Evolutionary conservation across 2,888 invertebrate species (phyloP).

Genomic region (Cremastinae sp.): DNA sequence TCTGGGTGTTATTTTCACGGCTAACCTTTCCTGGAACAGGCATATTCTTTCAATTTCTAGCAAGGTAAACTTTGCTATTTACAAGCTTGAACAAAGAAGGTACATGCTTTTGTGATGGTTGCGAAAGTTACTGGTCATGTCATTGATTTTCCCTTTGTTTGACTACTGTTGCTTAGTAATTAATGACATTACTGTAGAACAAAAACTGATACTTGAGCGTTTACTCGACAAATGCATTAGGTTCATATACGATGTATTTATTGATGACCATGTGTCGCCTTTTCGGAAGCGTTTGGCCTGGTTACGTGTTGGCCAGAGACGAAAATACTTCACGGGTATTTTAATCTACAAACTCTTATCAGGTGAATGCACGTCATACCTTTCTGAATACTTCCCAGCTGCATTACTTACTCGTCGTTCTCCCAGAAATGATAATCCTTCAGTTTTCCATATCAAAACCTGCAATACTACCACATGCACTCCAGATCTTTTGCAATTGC

Average conservation of each 20-base stretch:
- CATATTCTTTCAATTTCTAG: conserved; percentile 2
- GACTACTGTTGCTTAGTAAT: conserved; percentile 43
- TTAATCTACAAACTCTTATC: too few relatives aligned
- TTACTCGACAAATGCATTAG: not conserved
- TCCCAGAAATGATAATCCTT: too few relatives aligned
- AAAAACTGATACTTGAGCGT: conserved; percentile 31
- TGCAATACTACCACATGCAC: too few relatives aligned
- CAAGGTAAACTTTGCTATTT: conserved; percentile 20
- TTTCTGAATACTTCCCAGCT: too few relatives aligned
- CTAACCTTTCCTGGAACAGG: conserved; percentile 2
- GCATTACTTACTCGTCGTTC: too few relatives aligned
- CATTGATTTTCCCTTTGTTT: conserved; percentile 29
- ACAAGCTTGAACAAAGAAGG: conserved; percentile 21
- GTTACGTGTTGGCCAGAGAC: too few relatives aligned
- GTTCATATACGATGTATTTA: not conserved
- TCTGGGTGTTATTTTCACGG: not conserved
- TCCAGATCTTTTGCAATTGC: too few relatives aligned
- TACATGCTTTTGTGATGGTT: conserved; percentile 16
- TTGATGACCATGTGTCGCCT: not conserved
- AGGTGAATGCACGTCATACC: too few relatives aligned
- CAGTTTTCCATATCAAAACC: too few relatives aligned
- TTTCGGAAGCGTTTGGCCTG: not conserved
- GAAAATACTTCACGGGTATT: too few relatives aligned
- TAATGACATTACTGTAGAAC: conserved; percentile 21
- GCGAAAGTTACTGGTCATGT: conserved; percentile 16